These are phyloP conservation scores for Struthio camelus DNA, from an alignment of 2,113 vertebrate genomes.

Conservation along the genomic window DNA sequence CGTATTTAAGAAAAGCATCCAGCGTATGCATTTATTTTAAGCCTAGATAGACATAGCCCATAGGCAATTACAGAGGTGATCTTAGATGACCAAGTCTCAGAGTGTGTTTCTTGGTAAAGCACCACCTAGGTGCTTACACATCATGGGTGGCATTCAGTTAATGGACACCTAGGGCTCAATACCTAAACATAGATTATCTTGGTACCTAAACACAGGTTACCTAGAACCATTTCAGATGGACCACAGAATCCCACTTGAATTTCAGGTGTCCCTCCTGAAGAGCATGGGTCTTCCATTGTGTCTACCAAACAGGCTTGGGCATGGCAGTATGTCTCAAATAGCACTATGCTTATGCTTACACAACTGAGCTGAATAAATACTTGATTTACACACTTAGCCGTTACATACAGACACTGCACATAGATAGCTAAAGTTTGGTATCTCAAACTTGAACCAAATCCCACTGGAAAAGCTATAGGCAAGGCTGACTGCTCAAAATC, in stretches of 20 bases:
- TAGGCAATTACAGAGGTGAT: neutral
- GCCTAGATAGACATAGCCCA: neutral
- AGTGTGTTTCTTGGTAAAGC: neutral
- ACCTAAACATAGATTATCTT: neutral
- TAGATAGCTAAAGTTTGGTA: neutral
- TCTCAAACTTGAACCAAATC: neutral
- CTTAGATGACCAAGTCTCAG: neutral
- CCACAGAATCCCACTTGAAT: neutral
- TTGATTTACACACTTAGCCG: neutral
- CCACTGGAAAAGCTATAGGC: neutral
- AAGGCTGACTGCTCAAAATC: neutral
- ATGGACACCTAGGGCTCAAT: neutral
- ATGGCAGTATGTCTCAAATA: neutral
- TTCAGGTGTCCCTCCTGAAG: neutral
- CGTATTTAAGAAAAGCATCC: neutral
- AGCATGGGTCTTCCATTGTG: neutral
- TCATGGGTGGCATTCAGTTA: neutral
- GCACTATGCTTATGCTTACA: neutral
- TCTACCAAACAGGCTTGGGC: neutral
- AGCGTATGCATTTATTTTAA: neutral
- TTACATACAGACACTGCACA: neutral
- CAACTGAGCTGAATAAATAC: neutral
- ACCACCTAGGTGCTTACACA: neutral
- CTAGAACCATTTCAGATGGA: neutral
- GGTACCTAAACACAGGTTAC: neutral